Conservation (phyloP, 1,140 invertebrate genomes). For the Varroa destructor region DNA sequence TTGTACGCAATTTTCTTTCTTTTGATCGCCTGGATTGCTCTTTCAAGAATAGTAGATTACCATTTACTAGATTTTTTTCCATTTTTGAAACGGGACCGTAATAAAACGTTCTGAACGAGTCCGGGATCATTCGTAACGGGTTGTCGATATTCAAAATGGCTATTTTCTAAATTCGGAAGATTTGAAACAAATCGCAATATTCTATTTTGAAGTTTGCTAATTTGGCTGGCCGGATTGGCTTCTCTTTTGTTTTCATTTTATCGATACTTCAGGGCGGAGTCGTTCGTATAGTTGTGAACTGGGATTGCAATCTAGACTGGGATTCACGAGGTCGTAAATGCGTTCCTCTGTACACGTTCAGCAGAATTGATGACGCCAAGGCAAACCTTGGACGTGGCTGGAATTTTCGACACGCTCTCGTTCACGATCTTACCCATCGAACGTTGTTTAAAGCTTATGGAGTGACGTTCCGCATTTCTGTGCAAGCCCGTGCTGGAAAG, state of each 20-base stretch:
- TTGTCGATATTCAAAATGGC: too few species aligned
- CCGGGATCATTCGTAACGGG: too few species aligned
- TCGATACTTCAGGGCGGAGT: conserved; percentile 41
- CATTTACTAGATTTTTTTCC: too few species aligned
- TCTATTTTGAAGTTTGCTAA: too few species aligned
- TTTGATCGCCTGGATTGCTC: too few species aligned
- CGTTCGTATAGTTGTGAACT: conserved; percentile 44
- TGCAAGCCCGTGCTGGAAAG: conserved; percentile 44
- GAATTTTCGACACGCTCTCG: conserved; percentile 47
- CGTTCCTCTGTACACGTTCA: conserved; percentile 44
- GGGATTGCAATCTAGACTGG: conserved; percentile 47
- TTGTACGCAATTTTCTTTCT: too few species aligned
- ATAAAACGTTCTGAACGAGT: too few species aligned
- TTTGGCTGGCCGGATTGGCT: background rate
- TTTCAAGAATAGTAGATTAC: too few species aligned
- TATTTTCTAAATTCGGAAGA: too few species aligned
- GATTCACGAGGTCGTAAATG: conserved; percentile 40
- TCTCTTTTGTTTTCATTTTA: background rate
- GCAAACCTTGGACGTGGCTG: conserved; percentile 39
- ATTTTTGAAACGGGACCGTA: too few species aligned
- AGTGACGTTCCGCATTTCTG: conserved; percentile 44
- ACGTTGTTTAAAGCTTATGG: conserved; percentile 47
- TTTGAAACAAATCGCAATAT: too few species aligned
- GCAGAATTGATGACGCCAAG: conserved; percentile 40
- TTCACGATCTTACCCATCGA: conserved; percentile 39